phyloP scores from a whole-genome alignment of 2,888 invertebrate genomes.

The Venusia cambrica region DNA sequence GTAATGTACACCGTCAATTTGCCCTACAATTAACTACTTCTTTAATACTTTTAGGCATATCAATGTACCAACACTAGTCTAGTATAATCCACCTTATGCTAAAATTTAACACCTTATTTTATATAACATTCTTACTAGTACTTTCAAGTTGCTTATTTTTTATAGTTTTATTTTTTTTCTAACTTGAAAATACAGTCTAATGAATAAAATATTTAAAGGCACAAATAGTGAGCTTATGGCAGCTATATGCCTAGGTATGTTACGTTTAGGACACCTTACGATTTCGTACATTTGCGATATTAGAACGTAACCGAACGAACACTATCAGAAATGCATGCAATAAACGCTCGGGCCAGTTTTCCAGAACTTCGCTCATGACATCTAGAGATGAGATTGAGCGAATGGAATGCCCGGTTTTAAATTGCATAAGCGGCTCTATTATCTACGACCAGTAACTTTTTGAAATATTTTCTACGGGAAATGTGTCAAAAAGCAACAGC shows the following conservation, averaged over 20 bases:
- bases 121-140: conserved; percentile 32
- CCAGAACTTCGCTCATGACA: no score
- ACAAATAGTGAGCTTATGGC: conserved; percentile 69
- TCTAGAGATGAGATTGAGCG: no score
- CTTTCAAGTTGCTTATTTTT: conserved; percentile 28
- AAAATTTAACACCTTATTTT: conserved; percentile 54
- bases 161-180: conserved; percentile 11
- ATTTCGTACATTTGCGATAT: conserved; percentile 39
- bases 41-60: conserved; percentile 78
- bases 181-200: conserved; percentile 19
- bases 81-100: conserved; percentile 66
- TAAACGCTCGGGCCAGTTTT: no score
- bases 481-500: no score
- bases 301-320: conserved; percentile 41
- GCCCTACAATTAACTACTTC: conserved; percentile 67
- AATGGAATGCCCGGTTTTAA: no score
- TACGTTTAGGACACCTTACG: conserved; percentile 49
- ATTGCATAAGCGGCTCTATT: no score
- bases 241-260: conserved; percentile 58
- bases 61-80: conserved; percentile 50
- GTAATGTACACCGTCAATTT: conserved; percentile 71
- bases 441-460: no score
- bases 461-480: no score
- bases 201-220: conserved; percentile 56
- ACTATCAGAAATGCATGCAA: conserved; percentile 62